Percentiles rank a stretch among this genome's conserved stretches.
Evolutionary conservation across 2,113 vertebrate species (phyloP).

Genomic region (Oryctolagus cuniculus): mOryCun1.1 NC_091438.1:66558001-66558500

Average conservation of each 20-base stretch:
- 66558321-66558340: background rate
- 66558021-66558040: background rate
- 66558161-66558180: background rate
- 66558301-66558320: background rate
- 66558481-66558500: background rate
- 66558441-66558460: background rate
- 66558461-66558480: background rate
- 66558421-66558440: background rate
- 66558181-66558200: background rate
- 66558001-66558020: background rate
- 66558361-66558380: background rate
- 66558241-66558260: background rate
- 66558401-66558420: background rate
- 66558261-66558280: background rate
- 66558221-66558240: background rate
- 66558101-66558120: background rate
- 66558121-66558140: background rate
- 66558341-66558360: background rate
- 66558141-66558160: background rate
- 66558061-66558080: background rate
- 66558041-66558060: background rate
- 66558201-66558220: background rate
- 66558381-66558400: conserved; percentile 12
- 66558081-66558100: background rate
- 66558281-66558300: background rate